Evolutionary conservation across 2,888 invertebrate genomes (phyloP).

Genomic region (Athalia cordata): DNA sequence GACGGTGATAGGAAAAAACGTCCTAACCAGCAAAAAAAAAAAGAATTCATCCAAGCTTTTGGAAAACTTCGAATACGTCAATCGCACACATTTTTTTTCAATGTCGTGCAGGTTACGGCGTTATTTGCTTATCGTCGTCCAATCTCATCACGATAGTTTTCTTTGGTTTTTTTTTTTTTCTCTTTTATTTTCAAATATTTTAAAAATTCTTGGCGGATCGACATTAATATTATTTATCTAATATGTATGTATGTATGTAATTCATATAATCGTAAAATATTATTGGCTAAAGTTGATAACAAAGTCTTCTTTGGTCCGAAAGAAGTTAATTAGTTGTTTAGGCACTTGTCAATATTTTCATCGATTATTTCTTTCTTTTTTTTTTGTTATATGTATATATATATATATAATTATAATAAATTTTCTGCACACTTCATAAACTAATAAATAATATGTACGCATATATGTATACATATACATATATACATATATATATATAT

Average conservation of each 20-base stretch:
- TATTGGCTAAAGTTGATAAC: slow-evolving; percentile 66
- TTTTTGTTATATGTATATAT: background rate
- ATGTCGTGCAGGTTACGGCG: no score
- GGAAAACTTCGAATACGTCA: no score
- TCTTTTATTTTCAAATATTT: slow-evolving; percentile 9
- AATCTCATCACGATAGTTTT: background rate
- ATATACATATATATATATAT: background rate
- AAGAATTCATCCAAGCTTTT: no score
- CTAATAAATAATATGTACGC: background rate
- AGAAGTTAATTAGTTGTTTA: slow-evolving; percentile 71
- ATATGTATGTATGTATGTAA: background rate
- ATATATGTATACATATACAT: background rate
- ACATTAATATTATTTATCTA: slow-evolving; percentile 15
- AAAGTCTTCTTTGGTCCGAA: slow-evolving; percentile 72
- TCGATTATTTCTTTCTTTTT: slow-evolving; percentile 33
- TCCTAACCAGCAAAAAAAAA: no score
- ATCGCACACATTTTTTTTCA: no score
- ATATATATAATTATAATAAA: background rate
- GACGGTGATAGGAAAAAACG: no score
- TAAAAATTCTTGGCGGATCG: slow-evolving; percentile 12
- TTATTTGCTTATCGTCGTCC: no score
- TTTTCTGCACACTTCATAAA: background rate
- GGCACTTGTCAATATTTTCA: slow-evolving; percentile 68
- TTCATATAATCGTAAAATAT: slow-evolving; percentile 54
- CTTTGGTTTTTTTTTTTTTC: background rate